Evolutionary conservation across 2,888 invertebrate genomes (phyloP).

Genomic region (Hyles lineata): DNA sequence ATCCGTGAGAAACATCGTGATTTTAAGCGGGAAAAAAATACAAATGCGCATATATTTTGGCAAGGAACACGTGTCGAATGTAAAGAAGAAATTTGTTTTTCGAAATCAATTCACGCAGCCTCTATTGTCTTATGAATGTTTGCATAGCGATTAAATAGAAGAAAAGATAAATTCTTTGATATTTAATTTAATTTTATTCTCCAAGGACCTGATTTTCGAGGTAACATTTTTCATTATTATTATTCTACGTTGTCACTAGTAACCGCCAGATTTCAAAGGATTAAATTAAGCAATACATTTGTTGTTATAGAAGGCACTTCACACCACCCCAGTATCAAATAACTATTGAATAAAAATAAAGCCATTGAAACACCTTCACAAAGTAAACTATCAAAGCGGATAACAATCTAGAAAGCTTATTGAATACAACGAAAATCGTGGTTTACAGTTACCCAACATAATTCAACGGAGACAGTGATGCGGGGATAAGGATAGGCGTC

Average conservation of each 20-base stretch:
- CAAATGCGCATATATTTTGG: too few species aligned
- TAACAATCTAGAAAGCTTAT: slow-evolving; percentile 24
- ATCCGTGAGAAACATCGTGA: slow-evolving; percentile 6
- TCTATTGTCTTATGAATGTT: too few species aligned
- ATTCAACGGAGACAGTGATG: neutral
- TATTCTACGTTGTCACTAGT: neutral
- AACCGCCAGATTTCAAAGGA: neutral
- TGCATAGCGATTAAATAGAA: too few species aligned
- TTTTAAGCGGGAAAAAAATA: neutral
- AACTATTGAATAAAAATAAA: slow-evolving; percentile 21
- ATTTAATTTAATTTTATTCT: too few species aligned
- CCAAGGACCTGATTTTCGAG: too few species aligned
- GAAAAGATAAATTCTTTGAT: too few species aligned
- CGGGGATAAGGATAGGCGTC: neutral
- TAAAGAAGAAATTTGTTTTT: too few species aligned
- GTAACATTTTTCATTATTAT: too few species aligned
- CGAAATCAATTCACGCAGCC: too few species aligned
- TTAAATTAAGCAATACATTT: slow-evolving; percentile 13
- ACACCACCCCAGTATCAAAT: slow-evolving; percentile 13
- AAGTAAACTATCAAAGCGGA: neutral
- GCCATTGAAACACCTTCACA: slow-evolving; percentile 18
- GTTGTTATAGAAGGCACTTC: neutral
- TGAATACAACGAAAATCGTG: slow-evolving; percentile 13
- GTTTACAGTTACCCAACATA: slow-evolving; percentile 10
- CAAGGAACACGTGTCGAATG: too few species aligned